Base-by-base conservation (phyloP, 1,140 invertebrate species). In the Aphidius ervi region DNA sequence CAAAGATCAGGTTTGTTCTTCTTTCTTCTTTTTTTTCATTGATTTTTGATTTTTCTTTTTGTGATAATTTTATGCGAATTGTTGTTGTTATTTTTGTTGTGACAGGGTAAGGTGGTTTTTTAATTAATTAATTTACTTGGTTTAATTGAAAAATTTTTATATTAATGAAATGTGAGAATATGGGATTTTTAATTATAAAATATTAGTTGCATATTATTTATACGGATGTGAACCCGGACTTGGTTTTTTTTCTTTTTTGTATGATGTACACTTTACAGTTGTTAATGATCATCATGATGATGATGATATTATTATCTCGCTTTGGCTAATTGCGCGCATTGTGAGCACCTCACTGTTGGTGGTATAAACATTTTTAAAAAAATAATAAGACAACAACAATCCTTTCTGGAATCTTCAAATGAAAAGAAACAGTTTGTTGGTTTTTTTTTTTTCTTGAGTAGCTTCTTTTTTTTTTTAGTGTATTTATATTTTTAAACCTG, bases 1-100 rank as follows among this genome's bases (percentile, higher is more conserved):
- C 45, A 90, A 87, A 76, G 84, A 93, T 74, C 93, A 95, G 90
- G 93, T 95, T 82, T 82, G 78, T 74, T 50, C 1, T 0, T 16
- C 16, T 16, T 16, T 16, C 16, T 46, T 45, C 9, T 50, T 52
- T 49, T 9, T 49, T 50, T 43, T 57, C n/a, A 5, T 43, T 42
- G 8, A 9, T 39, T 9, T 45, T 10, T 45, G 1, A 3, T 43
- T 43, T 43, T 43, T 43, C 9, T 43, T 43, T 43, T 43, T 7
- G 42, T 8, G 9, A 3, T 43, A 8, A 43, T 43, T 43, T 43
- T 43, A 8, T 7, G 5, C 0, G 0, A 5, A 43, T 43, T 43
- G 42, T 8, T 10, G 9, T 43, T 43, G 7, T 10, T 10, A 4
- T 3, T 10, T 7, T 43, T 43, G 2, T 9, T 7, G 6, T 43